phyloP scores from a whole-genome alignment of 2,888 invertebrate genomes.

The Adela reaumurella region DNA sequence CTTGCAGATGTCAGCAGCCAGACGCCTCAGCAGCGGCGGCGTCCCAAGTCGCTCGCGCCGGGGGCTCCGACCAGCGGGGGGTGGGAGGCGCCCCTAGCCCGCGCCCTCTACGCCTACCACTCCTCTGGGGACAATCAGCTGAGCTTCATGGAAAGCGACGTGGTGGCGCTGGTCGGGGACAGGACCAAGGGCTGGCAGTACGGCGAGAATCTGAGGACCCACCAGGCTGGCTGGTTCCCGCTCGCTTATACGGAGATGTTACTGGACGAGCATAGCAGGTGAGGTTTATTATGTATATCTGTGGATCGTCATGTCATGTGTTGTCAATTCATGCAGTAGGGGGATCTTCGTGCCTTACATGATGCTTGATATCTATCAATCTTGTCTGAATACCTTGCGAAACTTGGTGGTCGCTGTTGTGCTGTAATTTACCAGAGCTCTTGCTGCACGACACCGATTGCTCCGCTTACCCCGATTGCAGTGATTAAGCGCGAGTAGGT shows the following conservation, averaged over 20 bases:
- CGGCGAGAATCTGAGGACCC: slow-evolving; percentile 91
- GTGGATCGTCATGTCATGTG: too few relatives aligned
- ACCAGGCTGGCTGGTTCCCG: slow-evolving; percentile 93
- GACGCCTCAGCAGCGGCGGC: slow-evolving; percentile 38
- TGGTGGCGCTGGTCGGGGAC: slow-evolving; percentile 83
- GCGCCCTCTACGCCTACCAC: slow-evolving; percentile 86
- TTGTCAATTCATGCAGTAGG: too few relatives aligned
- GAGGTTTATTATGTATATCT: slow-evolving; percentile 20
- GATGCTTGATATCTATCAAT: too few relatives aligned
- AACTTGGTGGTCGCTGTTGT: too few relatives aligned
- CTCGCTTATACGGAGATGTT: slow-evolving; percentile 88
- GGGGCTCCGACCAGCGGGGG: slow-evolving; percentile 47
- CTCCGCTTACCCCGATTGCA: too few relatives aligned
- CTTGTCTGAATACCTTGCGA: too few relatives aligned
- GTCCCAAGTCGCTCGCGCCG: slow-evolving; percentile 66
- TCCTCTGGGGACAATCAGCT: slow-evolving; percentile 89
- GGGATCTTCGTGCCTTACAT: too few relatives aligned
- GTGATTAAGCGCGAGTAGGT: too few relatives aligned
- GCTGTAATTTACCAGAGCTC: too few relatives aligned
- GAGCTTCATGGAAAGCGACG: slow-evolving; percentile 87
- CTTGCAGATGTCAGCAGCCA: not conserved
- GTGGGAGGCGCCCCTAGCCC: slow-evolving; percentile 68
- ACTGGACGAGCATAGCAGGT: slow-evolving; percentile 64
- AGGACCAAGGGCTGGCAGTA: slow-evolving; percentile 96
- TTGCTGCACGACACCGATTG: too few relatives aligned